Base-by-base conservation (phyloP, 2,888 invertebrate species). In the Hirtodrosophila trivittata region DNA sequence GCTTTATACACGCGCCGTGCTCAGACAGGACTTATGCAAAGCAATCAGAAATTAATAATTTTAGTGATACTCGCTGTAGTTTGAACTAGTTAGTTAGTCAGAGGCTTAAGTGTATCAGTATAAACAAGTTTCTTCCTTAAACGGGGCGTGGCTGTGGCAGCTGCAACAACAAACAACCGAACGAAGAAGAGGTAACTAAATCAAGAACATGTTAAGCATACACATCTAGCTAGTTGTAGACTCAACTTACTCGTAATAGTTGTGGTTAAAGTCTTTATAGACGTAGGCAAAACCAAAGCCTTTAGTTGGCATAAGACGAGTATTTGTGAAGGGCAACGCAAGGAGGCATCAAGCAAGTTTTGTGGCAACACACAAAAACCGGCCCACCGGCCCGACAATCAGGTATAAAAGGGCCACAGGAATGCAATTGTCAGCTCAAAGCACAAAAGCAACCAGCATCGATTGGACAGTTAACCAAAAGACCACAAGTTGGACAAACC, bases 401-500 rank as follows among this genome's bases (percentile, higher is more conserved):
- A 38, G 35, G 54, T 77, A 82, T 82, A 77, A 75, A 78, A 77
- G 72, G 63, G 51, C 37, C 32, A 18, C 25, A 57, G 56, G 37
- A 56, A 52, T 21, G 47, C 46, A 28, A 26, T 4, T 28, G 13
- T 5, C 26, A 45, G 37, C 57, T 52, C 57, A 72, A 56, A 58
- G 25, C 38, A 26, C 25, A 42, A 7, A 14, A 45, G 38, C 9
- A 56, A 13, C 39, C 14, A 21, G 12, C 46, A 38, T 2, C 33
- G 51, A 28, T 16, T 43, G 39, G 33, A 43, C 21, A 45, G 21
- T 30, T 30, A 35, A 21, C 10, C 5, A 5, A 16, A 43, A 28
- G 32, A 35, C 55, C 18, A 43, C 64, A 28, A 28, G 3, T n/a
- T 28, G 7, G 7, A 28, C 1, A 28, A 28, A 28, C 18, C 5